Base-by-base conservation (phyloP, 2,113 vertebrate species). In the Cavia aperea region DNA sequence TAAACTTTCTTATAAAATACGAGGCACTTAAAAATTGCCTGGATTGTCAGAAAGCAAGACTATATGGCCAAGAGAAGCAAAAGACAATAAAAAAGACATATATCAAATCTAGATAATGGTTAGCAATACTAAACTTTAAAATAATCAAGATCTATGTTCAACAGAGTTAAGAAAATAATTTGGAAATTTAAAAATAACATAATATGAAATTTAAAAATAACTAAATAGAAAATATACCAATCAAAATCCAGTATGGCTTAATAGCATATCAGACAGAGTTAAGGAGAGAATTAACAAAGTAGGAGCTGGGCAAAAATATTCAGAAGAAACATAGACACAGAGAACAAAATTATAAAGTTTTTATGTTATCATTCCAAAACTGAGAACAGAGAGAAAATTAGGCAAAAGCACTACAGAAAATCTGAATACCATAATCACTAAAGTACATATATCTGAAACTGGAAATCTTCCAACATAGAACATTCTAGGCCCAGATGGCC, bases 261-360 rank as follows among this genome's bases (percentile, higher is more conserved):
- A 87, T 23, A 72, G 90, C 11, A 86, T 66, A 54, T 90, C 70
- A 92, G 75, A 90, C 11, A 66, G 7, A 92, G 66, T n/a, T 72
- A 89, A 95, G 89, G 72, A 86, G 26, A 90, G 54, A 94, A 78
- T 93, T 58, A 81, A 36, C 93, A 31, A 92, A 81, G 29, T 72
- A 85, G 62, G 70, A 88, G 11, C 3, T 58, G 58, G 82, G 49
- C 81, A 81, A 78, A 49, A 94, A 62, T 58, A 86, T 51, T 49
- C 58, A 90, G 54, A 85, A 86, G 31, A 87, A 56, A 81, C 86
- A 65, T 1, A 91, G 75, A 65, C 7, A 60, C 1, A 88, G 60
- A 43, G 54, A 86, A 93, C 4, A 83, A 8, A 43, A 39, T 46
- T 88, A 88, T 70, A 70, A 70, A 49, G 21, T 21, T 46, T 63